Percentiles rank a stretch among this genome's conserved stretches.
Conservation (phyloP, 30 jellyfish, hydroid and myxozoan species). For the Turritopsis rubra region DNA sequence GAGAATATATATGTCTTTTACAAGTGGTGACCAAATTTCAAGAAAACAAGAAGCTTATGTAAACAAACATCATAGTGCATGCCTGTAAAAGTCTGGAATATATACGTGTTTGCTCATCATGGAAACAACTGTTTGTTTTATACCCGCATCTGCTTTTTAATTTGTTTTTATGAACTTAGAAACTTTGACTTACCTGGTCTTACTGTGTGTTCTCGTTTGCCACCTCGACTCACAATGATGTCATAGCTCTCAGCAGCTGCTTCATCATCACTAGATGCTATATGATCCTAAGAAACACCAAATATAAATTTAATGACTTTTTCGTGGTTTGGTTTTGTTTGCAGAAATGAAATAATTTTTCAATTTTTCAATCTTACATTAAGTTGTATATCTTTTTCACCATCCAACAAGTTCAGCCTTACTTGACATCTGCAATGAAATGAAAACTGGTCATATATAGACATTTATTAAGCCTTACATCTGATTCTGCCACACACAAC, state of each 20-base stretch:
- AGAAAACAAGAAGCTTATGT: not conserved
- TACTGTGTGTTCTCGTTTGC: constrained; percentile 20
- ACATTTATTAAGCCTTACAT: not conserved
- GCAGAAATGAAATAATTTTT: no score
- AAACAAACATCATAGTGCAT: not conserved
- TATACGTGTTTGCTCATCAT: no score
- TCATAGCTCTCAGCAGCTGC: constrained; percentile 45
- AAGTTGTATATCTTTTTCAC: not conserved
- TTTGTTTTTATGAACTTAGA: no score
- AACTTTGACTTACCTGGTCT: constrained; percentile 17
- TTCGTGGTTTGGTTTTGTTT: no score
- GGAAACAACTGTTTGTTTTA: no score
- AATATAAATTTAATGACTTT: no score
- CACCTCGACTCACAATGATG: constrained; percentile 54
- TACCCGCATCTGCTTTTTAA: no score
- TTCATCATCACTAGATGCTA: constrained; percentile 48
- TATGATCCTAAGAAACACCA: not conserved
- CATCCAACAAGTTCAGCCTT: not conserved
- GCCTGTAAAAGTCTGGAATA: no score
- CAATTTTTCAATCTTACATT: not conserved
- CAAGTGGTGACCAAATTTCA: not conserved
- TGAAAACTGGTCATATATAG: no score
- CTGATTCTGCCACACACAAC: not conserved
- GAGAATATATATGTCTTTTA: no score
- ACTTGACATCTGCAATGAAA: not conserved